Conservation (phyloP, 2,113 vertebrate species). For the Craseonycteris thonglongyai region DNA sequence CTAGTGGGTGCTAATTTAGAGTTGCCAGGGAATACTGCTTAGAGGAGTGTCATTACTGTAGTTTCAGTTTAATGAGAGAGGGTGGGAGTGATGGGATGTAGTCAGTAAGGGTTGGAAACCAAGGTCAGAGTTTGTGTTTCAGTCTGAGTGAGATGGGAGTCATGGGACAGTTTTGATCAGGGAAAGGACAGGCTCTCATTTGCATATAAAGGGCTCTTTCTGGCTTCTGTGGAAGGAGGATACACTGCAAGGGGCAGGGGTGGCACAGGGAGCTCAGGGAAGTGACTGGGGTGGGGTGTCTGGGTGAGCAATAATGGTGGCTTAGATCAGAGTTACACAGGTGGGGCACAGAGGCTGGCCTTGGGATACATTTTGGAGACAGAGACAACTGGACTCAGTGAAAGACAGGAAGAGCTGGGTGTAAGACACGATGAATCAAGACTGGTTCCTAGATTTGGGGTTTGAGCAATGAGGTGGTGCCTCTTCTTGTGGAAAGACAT, state of each 20-base stretch:
- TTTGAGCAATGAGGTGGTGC: neutral
- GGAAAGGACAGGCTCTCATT: neutral
- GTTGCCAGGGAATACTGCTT: neutral
- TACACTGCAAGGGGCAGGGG: neutral
- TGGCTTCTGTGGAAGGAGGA: neutral
- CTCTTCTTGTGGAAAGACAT: neutral
- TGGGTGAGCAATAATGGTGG: neutral
- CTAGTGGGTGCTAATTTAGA: neutral
- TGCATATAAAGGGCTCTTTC: neutral
- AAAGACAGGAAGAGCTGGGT: neutral
- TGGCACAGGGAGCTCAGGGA: neutral
- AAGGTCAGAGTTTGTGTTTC: neutral
- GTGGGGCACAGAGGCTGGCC: neutral
- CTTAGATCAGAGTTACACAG: neutral
- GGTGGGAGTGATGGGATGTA: neutral
- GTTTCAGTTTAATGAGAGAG: neutral
- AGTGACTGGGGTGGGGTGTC: neutral
- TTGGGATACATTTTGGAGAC: neutral
- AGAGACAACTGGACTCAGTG: neutral
- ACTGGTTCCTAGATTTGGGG: neutral
- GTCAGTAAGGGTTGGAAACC: neutral
- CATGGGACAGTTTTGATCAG: neutral
- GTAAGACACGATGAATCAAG: neutral
- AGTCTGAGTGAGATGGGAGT: neutral
- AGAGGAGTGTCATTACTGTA: neutral